Conservation (phyloP, 1,140 invertebrate species). For the Propsilocerus akamusi region DNA sequence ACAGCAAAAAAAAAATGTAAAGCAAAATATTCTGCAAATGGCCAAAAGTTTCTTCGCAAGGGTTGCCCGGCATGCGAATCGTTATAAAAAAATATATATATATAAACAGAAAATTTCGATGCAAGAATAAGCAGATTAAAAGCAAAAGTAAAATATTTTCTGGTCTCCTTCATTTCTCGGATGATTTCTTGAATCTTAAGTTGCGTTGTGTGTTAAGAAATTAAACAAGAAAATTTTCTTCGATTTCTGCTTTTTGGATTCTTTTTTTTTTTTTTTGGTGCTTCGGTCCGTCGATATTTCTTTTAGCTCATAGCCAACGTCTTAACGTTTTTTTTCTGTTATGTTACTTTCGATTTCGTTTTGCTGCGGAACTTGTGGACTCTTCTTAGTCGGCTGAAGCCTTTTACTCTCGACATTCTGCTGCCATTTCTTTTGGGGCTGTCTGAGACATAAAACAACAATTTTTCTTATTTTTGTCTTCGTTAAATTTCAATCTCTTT, state of each 20-base stretch:
- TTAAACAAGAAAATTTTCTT: no score
- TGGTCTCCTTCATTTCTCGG: constrained; percentile 1
- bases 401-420: background rate
- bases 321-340: background rate
- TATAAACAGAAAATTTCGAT: background rate
- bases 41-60: no score
- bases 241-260: no score
- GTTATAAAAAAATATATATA: no score
- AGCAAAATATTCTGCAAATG: no score
- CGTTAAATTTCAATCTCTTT: no score
- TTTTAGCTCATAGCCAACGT: background rate
- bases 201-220: background rate
- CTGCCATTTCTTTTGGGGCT: background rate
- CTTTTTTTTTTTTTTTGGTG: background rate
- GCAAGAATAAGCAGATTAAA: background rate
- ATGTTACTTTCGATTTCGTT: constrained; percentile 2
- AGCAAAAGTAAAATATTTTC: background rate
- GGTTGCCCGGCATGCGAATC: no score
- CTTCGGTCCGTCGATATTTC: background rate
- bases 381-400: background rate
- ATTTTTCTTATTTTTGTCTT: no score
- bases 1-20: no score
- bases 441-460: no score
- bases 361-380: background rate
- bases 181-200: background rate